Percentiles rank a stretch among this genome's conserved stretches.
These are phyloP conservation scores for Incurvaria masculella DNA, from an alignment of 2,888 invertebrate species.

Conservation along the genomic window DNA sequence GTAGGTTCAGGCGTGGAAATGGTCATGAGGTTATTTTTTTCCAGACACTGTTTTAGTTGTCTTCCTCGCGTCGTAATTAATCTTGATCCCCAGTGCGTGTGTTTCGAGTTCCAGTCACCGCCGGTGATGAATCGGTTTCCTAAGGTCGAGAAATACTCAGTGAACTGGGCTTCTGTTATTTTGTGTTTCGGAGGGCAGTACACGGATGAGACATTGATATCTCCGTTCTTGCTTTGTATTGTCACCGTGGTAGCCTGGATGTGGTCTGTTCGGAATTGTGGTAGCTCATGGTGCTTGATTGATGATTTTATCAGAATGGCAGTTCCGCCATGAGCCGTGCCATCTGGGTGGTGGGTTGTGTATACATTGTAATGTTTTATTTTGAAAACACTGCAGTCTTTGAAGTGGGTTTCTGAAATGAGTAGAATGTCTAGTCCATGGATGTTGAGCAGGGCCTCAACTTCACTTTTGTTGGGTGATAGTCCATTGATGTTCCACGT, in stretches of 20 bases:
- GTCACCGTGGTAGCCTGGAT: conserved; percentile 13
- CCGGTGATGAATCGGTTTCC: background rate
- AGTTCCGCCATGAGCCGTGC: conserved; percentile 12
- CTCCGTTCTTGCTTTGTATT: conserved; percentile 7
- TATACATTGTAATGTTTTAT: too few species aligned
- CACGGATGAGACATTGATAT: conserved; percentile 8
- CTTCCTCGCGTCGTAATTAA: background rate
- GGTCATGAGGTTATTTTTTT: conserved; percentile 8
- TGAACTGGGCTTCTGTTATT: conserved; percentile 5
- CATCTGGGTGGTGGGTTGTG: conserved; percentile 12
- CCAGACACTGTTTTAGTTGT: conserved; percentile 9
- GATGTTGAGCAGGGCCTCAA: too few species aligned
- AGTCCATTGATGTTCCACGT: too few species aligned
- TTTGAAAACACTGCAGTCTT: too few species aligned
- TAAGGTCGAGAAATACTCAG: conserved; percentile 1
- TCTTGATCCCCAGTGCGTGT: background rate
- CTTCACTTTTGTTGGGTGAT: too few species aligned
- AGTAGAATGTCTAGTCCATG: too few species aligned
- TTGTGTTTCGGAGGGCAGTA: conserved; percentile 17
- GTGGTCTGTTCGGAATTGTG: conserved; percentile 4
- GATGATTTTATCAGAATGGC: conserved; percentile 8
- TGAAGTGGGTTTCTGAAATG: too few species aligned
- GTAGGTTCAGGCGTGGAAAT: conserved; percentile 13
- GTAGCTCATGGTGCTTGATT: conserved; percentile 11
- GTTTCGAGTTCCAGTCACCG: background rate